Conservation (phyloP, 1,140 invertebrate species). For the Plectrocnemia conspersa region DNA sequence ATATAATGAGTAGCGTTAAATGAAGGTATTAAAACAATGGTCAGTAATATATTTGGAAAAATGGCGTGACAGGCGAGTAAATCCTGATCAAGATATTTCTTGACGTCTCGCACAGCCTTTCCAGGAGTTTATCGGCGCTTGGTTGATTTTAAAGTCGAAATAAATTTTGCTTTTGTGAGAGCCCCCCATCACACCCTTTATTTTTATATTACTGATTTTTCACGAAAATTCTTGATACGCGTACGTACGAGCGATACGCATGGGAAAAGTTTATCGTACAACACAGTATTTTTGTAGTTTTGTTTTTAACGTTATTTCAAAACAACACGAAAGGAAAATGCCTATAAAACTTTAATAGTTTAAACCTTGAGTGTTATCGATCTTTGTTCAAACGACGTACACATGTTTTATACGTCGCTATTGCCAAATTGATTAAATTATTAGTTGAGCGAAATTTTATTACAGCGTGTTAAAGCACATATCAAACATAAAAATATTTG, state of each 20-base stretch:
- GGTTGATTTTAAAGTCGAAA: slow-evolving; percentile 28
- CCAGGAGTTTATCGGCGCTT: slow-evolving; percentile 20
- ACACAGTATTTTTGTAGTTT: slow-evolving; percentile 5
- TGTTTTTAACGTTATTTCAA: slow-evolving; percentile 20
- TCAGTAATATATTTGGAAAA: slow-evolving; percentile 4
- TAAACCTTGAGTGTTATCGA: slow-evolving; percentile 17
- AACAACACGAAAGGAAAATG: slow-evolving; percentile 14
- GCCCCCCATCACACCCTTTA: no score
- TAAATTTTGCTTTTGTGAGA: slow-evolving; percentile 23
- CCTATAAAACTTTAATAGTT: slow-evolving; percentile 22
- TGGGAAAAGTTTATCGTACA: not conserved
- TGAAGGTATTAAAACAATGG: no score
- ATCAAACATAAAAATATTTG: no score
- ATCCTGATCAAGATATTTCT: slow-evolving; percentile 24
- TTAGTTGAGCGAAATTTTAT: no score
- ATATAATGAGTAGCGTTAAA: no score
- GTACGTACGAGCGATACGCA: not conserved
- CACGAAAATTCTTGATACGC: slow-evolving; percentile 2
- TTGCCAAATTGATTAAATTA: no score
- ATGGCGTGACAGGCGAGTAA: slow-evolving; percentile 14
- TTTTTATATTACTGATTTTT: slow-evolving; percentile 1
- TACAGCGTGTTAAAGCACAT: no score
- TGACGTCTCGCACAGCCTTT: slow-evolving; percentile 15
- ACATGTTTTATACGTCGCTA: no score
- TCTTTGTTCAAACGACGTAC: not conserved